Evolutionary conservation across 2,113 vertebrate genomes (phyloP).

Genomic region (Mus musculus): GRCm39 chr15:4089501-4090000

Average conservation of each 20-base stretch:
- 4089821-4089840: neutral
- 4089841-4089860: neutral
- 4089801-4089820: neutral
- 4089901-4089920: neutral
- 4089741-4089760: neutral
- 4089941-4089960: neutral
- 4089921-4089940: neutral
- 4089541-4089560: neutral
- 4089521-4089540: neutral
- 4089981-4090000: neutral
- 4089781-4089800: neutral
- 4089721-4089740: neutral
- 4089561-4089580: neutral
- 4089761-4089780: neutral
- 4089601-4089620: neutral
- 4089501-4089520: neutral
- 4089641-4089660: neutral
- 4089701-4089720: neutral
- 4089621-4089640: neutral
- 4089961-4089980: neutral
- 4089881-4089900: too few species aligned
- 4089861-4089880: neutral
- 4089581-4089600: neutral
- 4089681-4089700: conserved; percentile 5
- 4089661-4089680: conserved; percentile 1